A percentile compares a stretch with the other conserved stretches of the same genome.
These are phyloP conservation scores for Otocyon megalotis DNA, from an alignment of 2,113 vertebrate genomes.

Conservation along the genomic window DNA sequence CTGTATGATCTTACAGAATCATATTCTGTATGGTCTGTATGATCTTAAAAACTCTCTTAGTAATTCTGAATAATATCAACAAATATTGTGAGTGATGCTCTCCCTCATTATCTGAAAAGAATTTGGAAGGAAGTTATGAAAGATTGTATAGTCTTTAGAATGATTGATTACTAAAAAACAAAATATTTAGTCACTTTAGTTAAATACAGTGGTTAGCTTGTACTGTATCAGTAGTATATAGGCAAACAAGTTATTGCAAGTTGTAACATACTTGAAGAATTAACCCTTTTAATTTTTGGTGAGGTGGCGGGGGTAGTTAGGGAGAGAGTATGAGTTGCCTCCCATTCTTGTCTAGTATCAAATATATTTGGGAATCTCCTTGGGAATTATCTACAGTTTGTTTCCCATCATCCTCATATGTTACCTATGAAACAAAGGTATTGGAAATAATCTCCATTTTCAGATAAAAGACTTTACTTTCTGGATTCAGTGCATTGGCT, in stretches of 20 bases:
- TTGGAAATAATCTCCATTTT: conserved; percentile 97
- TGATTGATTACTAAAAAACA: neutral
- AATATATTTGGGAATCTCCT: conserved; percentile 93
- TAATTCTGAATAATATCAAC: neutral
- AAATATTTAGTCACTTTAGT: neutral
- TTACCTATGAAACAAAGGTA: conserved; percentile 96
- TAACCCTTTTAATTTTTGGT: neutral
- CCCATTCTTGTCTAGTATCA: conserved; percentile 90
- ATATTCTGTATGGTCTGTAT: neutral
- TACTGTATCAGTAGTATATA: neutral
- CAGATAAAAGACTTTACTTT: conserved; percentile 97
- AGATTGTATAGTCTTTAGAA: neutral
- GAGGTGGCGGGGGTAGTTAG: neutral
- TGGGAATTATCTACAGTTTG: conserved; percentile 92
- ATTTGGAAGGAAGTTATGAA: neutral
- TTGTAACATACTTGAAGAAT: neutral
- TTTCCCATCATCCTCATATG: conserved; percentile 88
- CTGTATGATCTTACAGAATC: no score
- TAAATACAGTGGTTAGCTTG: neutral
- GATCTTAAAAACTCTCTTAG: neutral
- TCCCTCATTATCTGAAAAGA: neutral
- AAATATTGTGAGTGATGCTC: neutral
- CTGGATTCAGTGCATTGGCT: conserved; percentile 88
- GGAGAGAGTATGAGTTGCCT: conserved; percentile 91
- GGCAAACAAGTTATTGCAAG: neutral